Base-by-base conservation (phyloP, 2,113 vertebrate species). In the Trachemys scripta region DNA sequence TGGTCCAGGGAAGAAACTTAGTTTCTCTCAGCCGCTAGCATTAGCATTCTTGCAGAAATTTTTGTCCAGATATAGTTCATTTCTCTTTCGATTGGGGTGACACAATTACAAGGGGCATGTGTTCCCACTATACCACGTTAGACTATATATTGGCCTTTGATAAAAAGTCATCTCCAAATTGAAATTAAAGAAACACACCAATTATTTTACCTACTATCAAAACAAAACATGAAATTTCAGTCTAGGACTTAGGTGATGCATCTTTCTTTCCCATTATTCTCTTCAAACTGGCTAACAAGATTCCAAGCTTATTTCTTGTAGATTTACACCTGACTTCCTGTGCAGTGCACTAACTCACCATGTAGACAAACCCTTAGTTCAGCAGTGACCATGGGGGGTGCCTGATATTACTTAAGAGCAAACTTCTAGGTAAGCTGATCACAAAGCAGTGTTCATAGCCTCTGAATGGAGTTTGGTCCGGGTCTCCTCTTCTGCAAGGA, bases 381-480 rank as follows among this genome's bases (percentile, higher is more conserved):
- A 96, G 83, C 80, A 91, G 80, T 27, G 80, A 84, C 82, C 93
- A 93, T 38, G 19, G 65, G 29, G 65, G 20, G 16, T 38, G 17
- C n/a, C 65, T 38, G 94, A 87, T 75, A 50, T 82, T 84, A 38
- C 72, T 95, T 25, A 86, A 78, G 38, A 93, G 45, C 72, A 95
- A 94, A 84, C 90, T 19, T 24, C 90, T 92, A 89, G 80, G 89
- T 27, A 89, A 57, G 69, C 56, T 79, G 89, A 80, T 96, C 35
- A 82, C 80, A 89, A 86, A 95, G 84, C 6, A 56, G 24, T 90
- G 24, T 2, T 93, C 80, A 86, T 22, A 38, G 65, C n/a, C 65
- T 72, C 35, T 72, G 65, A 96, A 92, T 10, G 92, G 62, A 38
- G 69, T 92, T 95, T 90, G 22, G 78, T 88, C 78, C 19, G 85